Conservation (phyloP, 1,140 invertebrate genomes). For the Drosophila ercepeae region DNA sequence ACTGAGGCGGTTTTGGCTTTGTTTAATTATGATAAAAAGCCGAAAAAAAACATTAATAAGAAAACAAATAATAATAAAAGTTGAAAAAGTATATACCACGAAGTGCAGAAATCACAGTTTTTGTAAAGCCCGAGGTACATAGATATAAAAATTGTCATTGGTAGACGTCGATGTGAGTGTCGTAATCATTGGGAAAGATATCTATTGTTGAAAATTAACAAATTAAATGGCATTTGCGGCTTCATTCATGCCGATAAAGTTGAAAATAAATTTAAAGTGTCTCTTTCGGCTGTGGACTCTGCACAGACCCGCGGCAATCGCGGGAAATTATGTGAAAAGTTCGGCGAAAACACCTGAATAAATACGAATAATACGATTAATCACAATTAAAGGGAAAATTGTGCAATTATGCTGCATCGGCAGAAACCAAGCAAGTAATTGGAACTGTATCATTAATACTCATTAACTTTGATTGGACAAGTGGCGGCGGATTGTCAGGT, state of each 20-base stretch:
- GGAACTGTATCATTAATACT: constrained; percentile 45
- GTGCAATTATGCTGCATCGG: constrained; percentile 44
- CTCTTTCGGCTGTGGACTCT: constrained; percentile 51
- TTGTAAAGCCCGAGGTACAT: constrained; percentile 54
- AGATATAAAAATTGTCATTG: constrained; percentile 11
- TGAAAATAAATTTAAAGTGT: constrained; percentile 67
- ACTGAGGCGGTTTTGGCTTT: constrained; percentile 64
- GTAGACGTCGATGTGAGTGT: constrained; percentile 15
- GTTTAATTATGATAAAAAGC: constrained; percentile 75
- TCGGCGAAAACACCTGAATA: constrained; percentile 10
- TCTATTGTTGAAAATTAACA: constrained; percentile 71
- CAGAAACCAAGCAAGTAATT: constrained; percentile 48
- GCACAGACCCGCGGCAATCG: constrained; percentile 16
- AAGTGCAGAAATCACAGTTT: constrained; percentile 50
- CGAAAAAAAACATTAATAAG: background rate
- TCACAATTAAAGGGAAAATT: constrained; percentile 50
- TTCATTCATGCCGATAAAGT: constrained; percentile 77
- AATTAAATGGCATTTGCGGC: constrained; percentile 77
- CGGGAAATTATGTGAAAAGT: constrained; percentile 6
- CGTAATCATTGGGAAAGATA: constrained; percentile 55
- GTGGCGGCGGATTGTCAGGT: constrained; percentile 45
- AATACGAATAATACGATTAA: constrained; percentile 49
- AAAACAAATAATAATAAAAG: constrained; percentile 58
- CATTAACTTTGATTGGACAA: constrained; percentile 50
- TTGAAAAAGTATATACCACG: constrained; percentile 24